Percentiles rank a stretch among this genome's conserved stretches.
Conservation (phyloP, 1,140 invertebrate genomes). For the Ceratosolen fusciceps region DNA sequence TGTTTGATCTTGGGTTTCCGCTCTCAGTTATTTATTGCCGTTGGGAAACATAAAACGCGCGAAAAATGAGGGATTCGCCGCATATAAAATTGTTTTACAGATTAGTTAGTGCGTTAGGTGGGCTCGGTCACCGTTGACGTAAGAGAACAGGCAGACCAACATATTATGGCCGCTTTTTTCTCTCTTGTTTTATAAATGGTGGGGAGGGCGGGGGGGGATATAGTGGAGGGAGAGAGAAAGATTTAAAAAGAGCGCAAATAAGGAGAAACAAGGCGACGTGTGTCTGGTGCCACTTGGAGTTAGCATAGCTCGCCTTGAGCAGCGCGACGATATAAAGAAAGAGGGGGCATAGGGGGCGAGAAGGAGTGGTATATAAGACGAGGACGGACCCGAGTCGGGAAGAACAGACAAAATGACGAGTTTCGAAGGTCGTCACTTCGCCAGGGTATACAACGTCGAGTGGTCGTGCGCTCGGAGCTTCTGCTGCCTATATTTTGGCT, state of each 20-base stretch:
- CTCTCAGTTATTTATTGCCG: no score
- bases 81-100: not conserved
- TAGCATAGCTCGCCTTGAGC: not conserved
- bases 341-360: not conserved
- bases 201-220: no score
- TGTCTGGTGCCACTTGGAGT: not conserved
- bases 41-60: no score
- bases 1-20: no score
- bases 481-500: not conserved
- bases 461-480: not conserved
- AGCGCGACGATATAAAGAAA: constrained; percentile 3
- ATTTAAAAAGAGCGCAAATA: not conserved
- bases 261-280: not conserved
- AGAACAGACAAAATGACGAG: not conserved
- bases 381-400: not conserved
- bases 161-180: not conserved
- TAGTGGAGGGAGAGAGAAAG: not conserved
- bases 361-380: no score
- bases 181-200: no score
- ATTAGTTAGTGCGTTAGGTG: not conserved
- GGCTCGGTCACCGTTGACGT: not conserved
- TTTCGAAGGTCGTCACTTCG: not conserved
- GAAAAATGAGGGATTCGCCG: not conserved
- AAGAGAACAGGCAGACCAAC: not conserved
- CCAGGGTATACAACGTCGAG: not conserved